Evolutionary conservation across 2,888 invertebrate species (phyloP).

Genomic region (Acronicta aceris): DNA sequence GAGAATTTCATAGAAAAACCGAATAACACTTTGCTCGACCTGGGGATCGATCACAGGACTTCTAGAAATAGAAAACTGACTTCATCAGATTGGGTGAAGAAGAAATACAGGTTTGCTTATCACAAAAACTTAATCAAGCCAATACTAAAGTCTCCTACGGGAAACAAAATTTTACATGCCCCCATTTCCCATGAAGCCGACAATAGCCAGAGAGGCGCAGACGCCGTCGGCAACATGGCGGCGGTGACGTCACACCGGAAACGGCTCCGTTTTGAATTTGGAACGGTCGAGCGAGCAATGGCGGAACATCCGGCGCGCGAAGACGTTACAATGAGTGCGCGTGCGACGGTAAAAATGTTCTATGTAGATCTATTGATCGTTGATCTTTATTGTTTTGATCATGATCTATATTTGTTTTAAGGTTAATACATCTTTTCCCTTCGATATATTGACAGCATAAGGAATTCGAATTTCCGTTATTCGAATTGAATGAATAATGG

Average conservation of each 20-base stretch:
- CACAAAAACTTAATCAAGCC: constrained; percentile 34
- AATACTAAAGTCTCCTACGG: constrained; percentile 75
- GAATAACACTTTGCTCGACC: no score
- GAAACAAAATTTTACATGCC: constrained; percentile 80
- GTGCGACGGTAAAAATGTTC: constrained; percentile 66
- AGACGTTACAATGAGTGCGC: constrained; percentile 87
- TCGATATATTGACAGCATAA: not conserved
- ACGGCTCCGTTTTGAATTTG: constrained; percentile 88
- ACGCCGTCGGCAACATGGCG: constrained; percentile 82
- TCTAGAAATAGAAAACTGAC: no score
- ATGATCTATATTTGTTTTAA: constrained; percentile 47
- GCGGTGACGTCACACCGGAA: constrained; percentile 87
- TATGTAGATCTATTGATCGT: constrained; percentile 62
- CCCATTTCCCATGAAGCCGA: constrained; percentile 81
- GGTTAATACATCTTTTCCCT: constrained; percentile 7
- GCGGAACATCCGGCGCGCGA: constrained; percentile 87
- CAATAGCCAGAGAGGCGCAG: constrained; percentile 71
- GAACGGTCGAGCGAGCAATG: constrained; percentile 89
- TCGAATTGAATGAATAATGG: constrained; percentile 5
- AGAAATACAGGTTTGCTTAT: constrained; percentile 5
- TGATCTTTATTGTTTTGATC: constrained; percentile 59
- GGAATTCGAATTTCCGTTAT: not conserved
- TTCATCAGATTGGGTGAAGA: constrained; percentile 9
- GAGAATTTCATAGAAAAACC: no score
- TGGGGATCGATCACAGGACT: no score